Evolutionary conservation across 2,888 invertebrate genomes (phyloP), one percentile per base, ranked within the genome.

Genomic region (Pardosa pseudoannulata): DNA sequence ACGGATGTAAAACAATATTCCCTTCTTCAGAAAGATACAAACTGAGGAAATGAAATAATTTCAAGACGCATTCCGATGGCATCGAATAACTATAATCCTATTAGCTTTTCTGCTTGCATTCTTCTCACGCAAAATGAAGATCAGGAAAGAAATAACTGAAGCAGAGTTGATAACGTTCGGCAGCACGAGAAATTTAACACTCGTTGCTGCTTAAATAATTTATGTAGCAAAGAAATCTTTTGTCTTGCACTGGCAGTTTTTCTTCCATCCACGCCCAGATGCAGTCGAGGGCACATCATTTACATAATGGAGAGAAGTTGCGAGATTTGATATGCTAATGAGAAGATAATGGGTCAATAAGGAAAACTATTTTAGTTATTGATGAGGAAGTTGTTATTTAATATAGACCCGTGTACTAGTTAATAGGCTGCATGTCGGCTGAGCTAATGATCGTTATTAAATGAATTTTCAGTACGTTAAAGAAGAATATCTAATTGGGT

Each of bases 291-390:
- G 9, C 16, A 46, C 46, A 9, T 16, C 16, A 46, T 46, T 6
- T 46, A 46, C 16, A 46, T 46, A 46, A 46, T 13, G 46, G 9
- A 46, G 5, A 46, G 46, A 46, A 16, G 46, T 13, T 46, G 46
- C 11, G 16, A 16, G 16, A 46, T 46, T 46, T 16, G 46, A 46
- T 46, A 46, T 46, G 46, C 46, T 46, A 46, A 46, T 46, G 46
- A 46, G 46, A 46, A 46, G n/a, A 46, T 46, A 46, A 46, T 46
- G 46, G 46, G 46, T 46, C 46, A 46, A 46, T 16, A 46, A 16
- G n/a, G n/a, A n/a, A n/a, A n/a, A n/a, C n/a, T n/a, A n/a, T n/a
- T n/a, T n/a, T n/a, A n/a, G n/a, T n/a, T n/a, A n/a, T n/a, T n/a
- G n/a, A n/a, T n/a, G n/a, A n/a, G n/a, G n/a, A n/a, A n/a, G n/a